phyloP scores from a whole-genome alignment of 2,888 invertebrate species.

The Amphiduros pacificus region DNA sequence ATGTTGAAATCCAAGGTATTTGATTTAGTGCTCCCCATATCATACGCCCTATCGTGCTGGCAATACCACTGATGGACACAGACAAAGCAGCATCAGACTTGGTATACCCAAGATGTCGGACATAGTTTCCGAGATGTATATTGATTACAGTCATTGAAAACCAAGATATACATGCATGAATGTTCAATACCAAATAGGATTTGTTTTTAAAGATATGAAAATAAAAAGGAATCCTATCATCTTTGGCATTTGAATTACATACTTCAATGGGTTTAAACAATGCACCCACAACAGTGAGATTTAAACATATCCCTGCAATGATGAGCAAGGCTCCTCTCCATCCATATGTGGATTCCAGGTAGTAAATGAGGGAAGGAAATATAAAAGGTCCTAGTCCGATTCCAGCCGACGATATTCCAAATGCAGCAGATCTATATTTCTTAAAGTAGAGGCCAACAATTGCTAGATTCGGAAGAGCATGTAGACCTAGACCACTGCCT shows the following conservation, averaged over 20 bases:
- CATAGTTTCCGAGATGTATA: background rate
- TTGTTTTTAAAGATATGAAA: background rate
- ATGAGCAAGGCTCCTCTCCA: conserved; percentile 39
- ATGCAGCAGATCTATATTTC: conserved; percentile 33
- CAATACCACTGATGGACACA: background rate
- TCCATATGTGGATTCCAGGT: conserved; percentile 33
- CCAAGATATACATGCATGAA: background rate
- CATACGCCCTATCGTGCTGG: background rate
- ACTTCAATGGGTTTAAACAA: conserved; percentile 31
- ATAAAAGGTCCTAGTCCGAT: conserved; percentile 40
- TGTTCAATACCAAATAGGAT: background rate
- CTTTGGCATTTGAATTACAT: no score
- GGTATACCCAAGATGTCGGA: background rate
- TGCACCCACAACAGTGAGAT: conserved; percentile 36
- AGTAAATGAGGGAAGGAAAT: conserved; percentile 37
- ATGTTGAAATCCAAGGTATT: background rate
- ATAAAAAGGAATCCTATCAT: no score
- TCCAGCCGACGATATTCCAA: conserved; percentile 40
- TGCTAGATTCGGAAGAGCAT: conserved; percentile 36
- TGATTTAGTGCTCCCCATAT: background rate
- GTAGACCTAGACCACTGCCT: conserved; percentile 40
- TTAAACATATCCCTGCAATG: conserved; percentile 35
- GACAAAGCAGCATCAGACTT: background rate
- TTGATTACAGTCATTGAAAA: background rate
- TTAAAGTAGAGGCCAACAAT: conserved; percentile 40